Evolutionary conservation across 2,888 invertebrate genomes (phyloP), one percentile per base, ranked within the genome.

Genomic region (Chloromyia formosa): DNA sequence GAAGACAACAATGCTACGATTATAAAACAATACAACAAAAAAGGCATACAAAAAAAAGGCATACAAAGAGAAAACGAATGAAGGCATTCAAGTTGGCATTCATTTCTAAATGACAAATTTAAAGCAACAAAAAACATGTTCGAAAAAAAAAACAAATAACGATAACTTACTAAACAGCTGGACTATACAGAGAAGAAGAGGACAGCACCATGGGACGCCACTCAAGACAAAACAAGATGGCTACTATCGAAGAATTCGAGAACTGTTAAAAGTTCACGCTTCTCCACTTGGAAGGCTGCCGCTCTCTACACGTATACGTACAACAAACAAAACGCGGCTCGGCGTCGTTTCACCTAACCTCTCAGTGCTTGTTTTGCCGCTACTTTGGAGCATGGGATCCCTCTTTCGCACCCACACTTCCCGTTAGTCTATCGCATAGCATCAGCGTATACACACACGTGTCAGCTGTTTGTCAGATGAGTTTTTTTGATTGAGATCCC

Each of bases 101-200:
- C 58, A 61, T 54, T 61, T 61, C 75, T 23, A 69, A 69, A 74
- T 73, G 75, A 75, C 75, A 75, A 75, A 75, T 74, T 75, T 73
- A 73, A 75, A 75, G 49, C 61, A 64, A 40, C 64, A 64, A 58
- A 73, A 23, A 22, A 58, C 2, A 22, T n/a, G 56, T 23, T n/a
- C 58, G 18, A 74, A 72, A 23, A 61, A 62, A 61, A 68, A 68
- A 64, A 2, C 23, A 49, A 58, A 58, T 22, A 14, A 35, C 27
- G 27, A 35, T 35, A 35, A 35, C 27, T n/a, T n/a, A n/a, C n/a
- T n/a, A n/a, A n/a, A n/a, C n/a, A n/a, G n/a, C 2, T 35, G 27
- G 27, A 35, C 27, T 27, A 53, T 9, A 10, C 14, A 54, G 68
- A 1, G 4, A 58, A 16, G 40, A 71, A 1, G 5, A 53, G 27